phyloP scores from a whole-genome alignment of 2,888 invertebrate species.

The Pristionchus maxplancki region DNA sequence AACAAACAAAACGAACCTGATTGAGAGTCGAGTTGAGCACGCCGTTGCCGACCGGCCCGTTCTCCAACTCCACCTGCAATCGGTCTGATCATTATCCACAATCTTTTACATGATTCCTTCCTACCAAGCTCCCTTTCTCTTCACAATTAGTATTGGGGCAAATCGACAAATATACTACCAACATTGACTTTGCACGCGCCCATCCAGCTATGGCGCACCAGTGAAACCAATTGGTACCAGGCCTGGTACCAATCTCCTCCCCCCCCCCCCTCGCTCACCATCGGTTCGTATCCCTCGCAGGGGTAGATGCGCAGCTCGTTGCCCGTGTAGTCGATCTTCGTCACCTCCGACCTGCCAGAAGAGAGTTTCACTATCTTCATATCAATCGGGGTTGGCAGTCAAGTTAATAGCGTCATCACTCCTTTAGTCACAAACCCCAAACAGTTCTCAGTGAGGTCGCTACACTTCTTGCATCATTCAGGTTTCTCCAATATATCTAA shows the following conservation, averaged over 20 bases:
- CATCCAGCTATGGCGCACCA: too few species aligned
- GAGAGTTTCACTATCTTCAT: neutral
- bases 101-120: neutral
- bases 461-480: too few species aligned
- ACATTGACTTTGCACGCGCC: too few species aligned
- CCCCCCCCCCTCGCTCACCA: neutral
- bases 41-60: neutral
- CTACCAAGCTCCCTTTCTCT: too few species aligned
- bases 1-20: too few species aligned
- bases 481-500: too few species aligned
- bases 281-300: slow-evolving; percentile 56
- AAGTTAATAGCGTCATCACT: neutral
- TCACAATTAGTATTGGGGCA: too few species aligned
- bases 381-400: neutral
- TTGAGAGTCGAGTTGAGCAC: slow-evolving; percentile 25
- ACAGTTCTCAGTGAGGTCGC: too few species aligned
- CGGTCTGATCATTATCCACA: neutral
- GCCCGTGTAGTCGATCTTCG: slow-evolving; percentile 92
- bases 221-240: too few species aligned
- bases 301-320: slow-evolving; percentile 96
- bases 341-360: slow-evolving; percentile 84
- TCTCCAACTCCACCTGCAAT: slow-evolving; percentile 34
- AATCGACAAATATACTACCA: too few species aligned
- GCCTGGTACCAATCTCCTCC: too few species aligned
- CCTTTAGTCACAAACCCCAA: too few species aligned